Base-by-base conservation (phyloP, 2,888 invertebrate genomes). In the Cerceris rybyensis region DNA sequence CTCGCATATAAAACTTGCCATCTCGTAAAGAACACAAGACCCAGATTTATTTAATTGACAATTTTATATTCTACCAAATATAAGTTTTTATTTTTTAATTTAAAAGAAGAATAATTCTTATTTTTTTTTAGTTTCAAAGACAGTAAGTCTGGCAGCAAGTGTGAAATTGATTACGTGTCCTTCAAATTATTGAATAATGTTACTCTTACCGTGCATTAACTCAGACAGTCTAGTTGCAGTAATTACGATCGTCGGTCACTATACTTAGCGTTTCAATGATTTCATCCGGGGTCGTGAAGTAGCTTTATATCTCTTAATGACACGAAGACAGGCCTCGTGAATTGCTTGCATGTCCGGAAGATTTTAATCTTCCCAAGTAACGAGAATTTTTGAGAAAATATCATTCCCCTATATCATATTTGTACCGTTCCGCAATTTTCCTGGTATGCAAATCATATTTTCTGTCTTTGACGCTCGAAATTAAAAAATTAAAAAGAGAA, bases 191-290 rank as follows among this genome's bases (percentile, higher is more conserved):
- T 50, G 58, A 59, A 46, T 49, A n/a, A 49, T 60, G 59, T 49
- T 16, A n/a, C 9, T 7, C 16, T 49, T 17, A 16, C 63, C n/a
- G 11, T 28, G 28, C 16, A 41, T 72, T 72, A 66, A 59, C 49
- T 70, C 76, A 59, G 59, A 59, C 65, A 50, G 70, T 46, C 59
- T 76, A 68, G 79, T 74, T 82, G 74, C 49, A 69, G 73, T 82
- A 82, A 82, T 82, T 81, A 75, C 80, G 58, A 60, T 64, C 60
- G 78, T 46, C 74, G 70, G 50, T 67, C 54, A 60, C 17, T 73
- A 59, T 69, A 79, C 76, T 79, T 74, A 74, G 76, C 69, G 58
- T 75, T 79, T 82, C 79, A 82, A 82, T 82, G 71, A 82, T 74
- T 76, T 71, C 76, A 82, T 82, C 82, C 82, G 82, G 82, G 75